These are phyloP conservation scores for Lepidonotus clava DNA, from an alignment of 2,888 invertebrate genomes.

Conservation along the genomic window DNA sequence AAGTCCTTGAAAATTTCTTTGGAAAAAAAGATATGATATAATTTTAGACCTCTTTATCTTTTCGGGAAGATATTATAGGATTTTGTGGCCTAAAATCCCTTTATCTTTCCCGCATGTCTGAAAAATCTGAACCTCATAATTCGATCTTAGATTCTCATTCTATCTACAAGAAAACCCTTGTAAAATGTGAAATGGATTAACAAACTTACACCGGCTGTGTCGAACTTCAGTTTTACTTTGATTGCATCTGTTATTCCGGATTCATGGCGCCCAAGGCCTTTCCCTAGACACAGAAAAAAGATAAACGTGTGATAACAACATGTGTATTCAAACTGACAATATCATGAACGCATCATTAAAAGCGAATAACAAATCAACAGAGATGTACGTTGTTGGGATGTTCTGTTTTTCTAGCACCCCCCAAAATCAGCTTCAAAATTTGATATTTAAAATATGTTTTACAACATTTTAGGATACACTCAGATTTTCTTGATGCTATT, in stretches of 20 bases:
- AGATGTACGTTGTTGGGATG: too few relatives aligned
- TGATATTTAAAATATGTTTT: too few relatives aligned
- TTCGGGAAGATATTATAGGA: background rate
- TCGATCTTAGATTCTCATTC: background rate
- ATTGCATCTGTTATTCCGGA: conserved; percentile 89
- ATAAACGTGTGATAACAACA: too few relatives aligned
- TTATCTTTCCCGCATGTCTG: background rate
- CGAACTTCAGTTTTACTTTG: conserved; percentile 90
- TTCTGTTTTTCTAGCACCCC: too few relatives aligned
- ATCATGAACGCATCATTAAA: too few relatives aligned
- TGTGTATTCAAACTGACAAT: too few relatives aligned
- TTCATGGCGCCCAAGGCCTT: conserved; percentile 91
- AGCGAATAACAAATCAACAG: too few relatives aligned
- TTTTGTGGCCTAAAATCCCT: background rate
- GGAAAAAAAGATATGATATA: too few relatives aligned
- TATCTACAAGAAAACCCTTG: background rate
- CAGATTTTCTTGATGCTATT: too few relatives aligned
- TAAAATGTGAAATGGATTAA: background rate
- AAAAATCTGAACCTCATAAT: background rate
- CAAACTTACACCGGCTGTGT: conserved; percentile 82
- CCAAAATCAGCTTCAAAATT: too few relatives aligned
- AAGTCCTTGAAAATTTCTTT: too few relatives aligned
- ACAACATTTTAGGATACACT: too few relatives aligned
- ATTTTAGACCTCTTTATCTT: background rate
- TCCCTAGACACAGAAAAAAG: conserved; percentile 83